These are phyloP conservation scores for Fundulus diaphanus DNA, from an alignment of 2,797 vertebrate species.

Conservation along the genomic window DNA sequence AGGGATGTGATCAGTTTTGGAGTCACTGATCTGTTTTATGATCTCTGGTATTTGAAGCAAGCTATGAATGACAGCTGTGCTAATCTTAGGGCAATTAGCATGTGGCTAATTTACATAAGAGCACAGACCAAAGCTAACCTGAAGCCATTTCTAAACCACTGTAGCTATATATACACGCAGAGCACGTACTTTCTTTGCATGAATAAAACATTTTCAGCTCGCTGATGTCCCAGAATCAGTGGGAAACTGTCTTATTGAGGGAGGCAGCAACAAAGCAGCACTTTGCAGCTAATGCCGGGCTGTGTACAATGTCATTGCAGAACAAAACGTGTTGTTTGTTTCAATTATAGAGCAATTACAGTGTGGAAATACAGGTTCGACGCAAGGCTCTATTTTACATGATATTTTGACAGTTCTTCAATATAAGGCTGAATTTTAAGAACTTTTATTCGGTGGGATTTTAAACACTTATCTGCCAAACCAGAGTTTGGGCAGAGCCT, in stretches of 20 bases:
- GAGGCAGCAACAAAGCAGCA: neutral
- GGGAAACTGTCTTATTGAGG: neutral
- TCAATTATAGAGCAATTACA: neutral
- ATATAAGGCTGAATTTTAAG: neutral
- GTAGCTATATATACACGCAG: neutral
- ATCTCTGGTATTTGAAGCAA: neutral
- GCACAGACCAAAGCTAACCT: neutral
- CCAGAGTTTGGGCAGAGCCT: neutral
- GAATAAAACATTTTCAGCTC: constrained; percentile 4
- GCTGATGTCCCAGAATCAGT: neutral
- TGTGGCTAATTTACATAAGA: neutral
- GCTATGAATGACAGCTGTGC: neutral
- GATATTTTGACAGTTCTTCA: neutral
- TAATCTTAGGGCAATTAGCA: neutral
- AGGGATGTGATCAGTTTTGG: neutral
- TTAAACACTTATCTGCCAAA: neutral
- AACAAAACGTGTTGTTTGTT: neutral
- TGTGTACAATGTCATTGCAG: neutral
- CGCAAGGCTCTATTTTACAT: neutral
- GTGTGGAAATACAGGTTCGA: neutral
- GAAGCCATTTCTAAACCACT: neutral
- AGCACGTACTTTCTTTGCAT: neutral
- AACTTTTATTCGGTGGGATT: neutral
- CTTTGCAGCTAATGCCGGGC: neutral
- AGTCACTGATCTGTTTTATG: neutral